phyloP scores from a whole-genome alignment of 2,113 vertebrate species.

The Odobenus rosmarus region DNA sequence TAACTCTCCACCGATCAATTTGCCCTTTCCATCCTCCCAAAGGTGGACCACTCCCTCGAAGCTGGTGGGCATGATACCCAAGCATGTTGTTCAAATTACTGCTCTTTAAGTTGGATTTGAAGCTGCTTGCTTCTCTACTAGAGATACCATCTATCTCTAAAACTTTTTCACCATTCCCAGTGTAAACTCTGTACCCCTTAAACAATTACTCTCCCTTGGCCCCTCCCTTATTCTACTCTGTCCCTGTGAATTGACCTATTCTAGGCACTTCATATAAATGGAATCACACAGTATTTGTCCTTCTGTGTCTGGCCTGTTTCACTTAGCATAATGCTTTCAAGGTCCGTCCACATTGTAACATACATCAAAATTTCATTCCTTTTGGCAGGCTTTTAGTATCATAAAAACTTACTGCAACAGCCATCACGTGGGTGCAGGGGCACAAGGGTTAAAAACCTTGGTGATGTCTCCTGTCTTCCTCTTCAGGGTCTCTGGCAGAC shows the following conservation, averaged over 20 bases:
- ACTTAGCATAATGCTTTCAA: not conserved
- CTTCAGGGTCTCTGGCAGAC: accelerated
- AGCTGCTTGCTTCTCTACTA: not conserved
- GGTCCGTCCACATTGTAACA: not conserved
- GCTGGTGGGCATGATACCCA: not conserved
- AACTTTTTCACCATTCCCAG: not conserved
- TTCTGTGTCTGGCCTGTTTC: not conserved
- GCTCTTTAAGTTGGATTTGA: not conserved
- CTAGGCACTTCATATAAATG: not conserved
- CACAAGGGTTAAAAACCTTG: not conserved
- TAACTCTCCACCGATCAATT: not conserved
- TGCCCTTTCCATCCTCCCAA: not conserved
- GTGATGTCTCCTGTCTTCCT: not conserved
- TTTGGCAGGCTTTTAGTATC: not conserved
- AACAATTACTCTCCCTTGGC: too few relatives aligned
- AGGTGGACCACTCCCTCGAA: not conserved
- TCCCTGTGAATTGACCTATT: not conserved
- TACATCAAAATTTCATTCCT: not conserved
- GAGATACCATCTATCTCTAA: not conserved
- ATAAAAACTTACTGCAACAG: not conserved
- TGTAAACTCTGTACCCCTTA: not conserved
- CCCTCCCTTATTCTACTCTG: not conserved
- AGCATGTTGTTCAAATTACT: not conserved
- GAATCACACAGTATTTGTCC: not conserved
- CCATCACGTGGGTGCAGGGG: not conserved